These are phyloP conservation scores for Cheilosia vernalis DNA, from an alignment of 2,888 invertebrate genomes.

Conservation along the genomic window DNA sequence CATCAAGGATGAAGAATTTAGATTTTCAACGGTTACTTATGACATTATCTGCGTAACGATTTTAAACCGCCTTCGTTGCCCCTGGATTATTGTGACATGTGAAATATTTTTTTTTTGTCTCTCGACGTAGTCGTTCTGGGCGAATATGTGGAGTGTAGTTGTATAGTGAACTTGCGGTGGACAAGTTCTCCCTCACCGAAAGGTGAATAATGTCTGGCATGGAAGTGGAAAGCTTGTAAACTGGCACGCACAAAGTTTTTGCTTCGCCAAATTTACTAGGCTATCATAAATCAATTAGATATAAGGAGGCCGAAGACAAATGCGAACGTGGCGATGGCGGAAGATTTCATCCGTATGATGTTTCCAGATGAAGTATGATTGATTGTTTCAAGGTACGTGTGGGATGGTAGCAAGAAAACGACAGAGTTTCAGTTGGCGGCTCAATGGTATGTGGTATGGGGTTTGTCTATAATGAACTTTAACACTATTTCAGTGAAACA, in stretches of 20 bases:
- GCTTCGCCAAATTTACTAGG: slow-evolving; percentile 52
- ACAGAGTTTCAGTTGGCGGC: too few species aligned
- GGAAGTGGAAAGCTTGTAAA: slow-evolving; percentile 51
- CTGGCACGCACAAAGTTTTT: slow-evolving; percentile 67
- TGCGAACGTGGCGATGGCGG: slow-evolving; percentile 61
- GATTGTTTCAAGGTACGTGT: slow-evolving; percentile 30
- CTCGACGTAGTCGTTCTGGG: not conserved
- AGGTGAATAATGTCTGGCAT: slow-evolving; percentile 63
- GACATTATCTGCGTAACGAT: slow-evolving; percentile 66
- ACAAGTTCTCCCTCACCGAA: slow-evolving; percentile 15
- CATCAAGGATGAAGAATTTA: slow-evolving; percentile 62
- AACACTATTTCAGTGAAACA: too few species aligned
- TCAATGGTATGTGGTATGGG: too few species aligned
- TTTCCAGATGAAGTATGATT: slow-evolving; percentile 53
- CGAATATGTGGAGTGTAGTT: slow-evolving; percentile 22
- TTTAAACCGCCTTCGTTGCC: slow-evolving; percentile 46
- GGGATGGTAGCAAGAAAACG: too few species aligned
- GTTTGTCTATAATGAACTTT: too few species aligned
- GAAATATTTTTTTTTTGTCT: too few species aligned
- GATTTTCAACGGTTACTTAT: slow-evolving; percentile 73
- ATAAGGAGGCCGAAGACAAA: slow-evolving; percentile 68
- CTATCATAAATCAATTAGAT: slow-evolving; percentile 72
- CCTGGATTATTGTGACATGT: too few species aligned
- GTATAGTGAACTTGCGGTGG: slow-evolving; percentile 11
- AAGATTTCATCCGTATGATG: slow-evolving; percentile 48